These are phyloP conservation scores for Sebastolobus alascanus DNA, from an alignment of 2,797 vertebrate species.

Conservation along the genomic window DNA sequence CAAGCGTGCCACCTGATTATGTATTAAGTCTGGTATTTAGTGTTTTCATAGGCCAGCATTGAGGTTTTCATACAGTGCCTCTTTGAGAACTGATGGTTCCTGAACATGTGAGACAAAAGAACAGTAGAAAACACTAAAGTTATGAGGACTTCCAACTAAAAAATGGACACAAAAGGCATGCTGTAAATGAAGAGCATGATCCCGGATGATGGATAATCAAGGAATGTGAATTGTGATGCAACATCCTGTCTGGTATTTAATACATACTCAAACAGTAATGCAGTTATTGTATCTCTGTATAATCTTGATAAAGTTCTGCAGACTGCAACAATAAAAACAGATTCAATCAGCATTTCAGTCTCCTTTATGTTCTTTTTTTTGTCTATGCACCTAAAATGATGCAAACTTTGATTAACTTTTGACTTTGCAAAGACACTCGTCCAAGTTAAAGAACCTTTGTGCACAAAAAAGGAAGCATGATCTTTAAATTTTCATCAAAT, in stretches of 20 bases:
- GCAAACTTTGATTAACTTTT: neutral
- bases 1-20: constrained; percentile 34
- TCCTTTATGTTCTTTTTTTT: neutral
- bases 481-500: neutral
- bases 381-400: neutral
- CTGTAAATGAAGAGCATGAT: neutral
- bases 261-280: too few relatives aligned
- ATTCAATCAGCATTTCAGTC: neutral
- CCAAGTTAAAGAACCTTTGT: too few relatives aligned
- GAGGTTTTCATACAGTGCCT: constrained; percentile 7
- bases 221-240: too few relatives aligned
- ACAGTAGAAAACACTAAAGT: neutral
- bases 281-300: too few relatives aligned
- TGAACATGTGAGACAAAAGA: neutral
- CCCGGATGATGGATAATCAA: neutral
- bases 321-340: neutral
- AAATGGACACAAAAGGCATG: constrained; percentile 6
- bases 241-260: too few relatives aligned
- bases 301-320: neutral
- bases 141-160: neutral
- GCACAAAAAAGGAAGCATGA: neutral
- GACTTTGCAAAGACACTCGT: neutral
- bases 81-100: constrained; percentile 3
- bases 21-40: constrained; percentile 9
- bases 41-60: neutral